A percentile compares a stretch with the other conserved stretches of the same genome.
These are phyloP conservation scores for Ectemnius lituratus DNA, from an alignment of 2,888 invertebrate species.

Conservation along the genomic window DNA sequence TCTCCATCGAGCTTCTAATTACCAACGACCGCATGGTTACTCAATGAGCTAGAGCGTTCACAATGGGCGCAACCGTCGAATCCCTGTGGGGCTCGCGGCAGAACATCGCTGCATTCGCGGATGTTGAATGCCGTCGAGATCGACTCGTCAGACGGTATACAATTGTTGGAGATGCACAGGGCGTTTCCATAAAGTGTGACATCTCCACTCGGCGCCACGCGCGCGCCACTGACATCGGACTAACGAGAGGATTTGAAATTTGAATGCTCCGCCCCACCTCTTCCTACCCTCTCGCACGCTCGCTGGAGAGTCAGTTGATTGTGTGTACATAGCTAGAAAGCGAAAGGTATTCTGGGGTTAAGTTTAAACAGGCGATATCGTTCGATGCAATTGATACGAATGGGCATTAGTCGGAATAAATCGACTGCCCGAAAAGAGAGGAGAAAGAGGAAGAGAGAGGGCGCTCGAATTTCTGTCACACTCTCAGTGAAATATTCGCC, in stretches of 20 bases:
- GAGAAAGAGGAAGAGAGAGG: too few relatives aligned
- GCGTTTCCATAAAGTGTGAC: slow-evolving; percentile 29
- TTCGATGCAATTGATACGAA: slow-evolving; percentile 20
- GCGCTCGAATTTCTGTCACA: slow-evolving; percentile 25
- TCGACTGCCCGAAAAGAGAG: slow-evolving; percentile 9
- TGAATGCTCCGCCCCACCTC: background rate
- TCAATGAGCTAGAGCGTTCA: slow-evolving; percentile 33
- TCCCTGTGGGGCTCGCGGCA: slow-evolving; percentile 23
- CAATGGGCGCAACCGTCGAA: slow-evolving; percentile 32
- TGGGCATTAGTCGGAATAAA: slow-evolving; percentile 13
- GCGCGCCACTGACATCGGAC: slow-evolving; percentile 20
- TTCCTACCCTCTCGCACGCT: too few relatives aligned
- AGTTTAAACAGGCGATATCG: slow-evolving; percentile 6
- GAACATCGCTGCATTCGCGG: slow-evolving; percentile 12
- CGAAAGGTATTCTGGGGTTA: too few relatives aligned
- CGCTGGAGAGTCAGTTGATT: too few relatives aligned
- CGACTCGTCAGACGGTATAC: slow-evolving; percentile 41
- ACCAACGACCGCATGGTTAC: slow-evolving; percentile 45
- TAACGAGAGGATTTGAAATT: slow-evolving; percentile 18
- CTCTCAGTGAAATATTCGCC: slow-evolving; percentile 46
- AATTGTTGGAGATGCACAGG: slow-evolving; percentile 39
- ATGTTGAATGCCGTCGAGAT: slow-evolving; percentile 29
- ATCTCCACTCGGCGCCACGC: slow-evolving; percentile 10
- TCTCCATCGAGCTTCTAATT: slow-evolving; percentile 32
- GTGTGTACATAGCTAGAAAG: too few relatives aligned